Percentiles rank a stretch among this genome's conserved stretches.
Evolutionary conservation across 1,140 invertebrate genomes (phyloP).

Genomic region (Drosophila bifasciata): DNA sequence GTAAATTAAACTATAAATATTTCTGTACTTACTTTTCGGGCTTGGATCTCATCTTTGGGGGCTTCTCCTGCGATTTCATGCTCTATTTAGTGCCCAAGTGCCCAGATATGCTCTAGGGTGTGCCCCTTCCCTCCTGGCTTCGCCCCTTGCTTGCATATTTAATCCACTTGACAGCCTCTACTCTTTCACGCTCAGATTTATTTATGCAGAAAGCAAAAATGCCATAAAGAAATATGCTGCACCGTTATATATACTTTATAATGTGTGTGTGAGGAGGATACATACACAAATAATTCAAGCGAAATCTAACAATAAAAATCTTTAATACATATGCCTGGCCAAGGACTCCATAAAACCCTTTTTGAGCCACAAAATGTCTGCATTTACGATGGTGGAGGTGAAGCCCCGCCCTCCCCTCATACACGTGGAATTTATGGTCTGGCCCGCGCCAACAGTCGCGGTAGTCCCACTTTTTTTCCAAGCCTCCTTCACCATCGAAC

Average conservation of each 20-base stretch:
- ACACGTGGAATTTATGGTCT: constrained; percentile 67
- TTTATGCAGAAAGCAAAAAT: constrained; percentile 55
- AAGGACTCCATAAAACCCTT: constrained; percentile 60
- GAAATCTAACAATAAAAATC: constrained; percentile 75
- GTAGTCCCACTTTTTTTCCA: constrained; percentile 36
- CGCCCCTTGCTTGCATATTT: not conserved
- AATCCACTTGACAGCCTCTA: constrained; percentile 23
- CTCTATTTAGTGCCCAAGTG: constrained; percentile 35
- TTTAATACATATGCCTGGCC: constrained; percentile 67
- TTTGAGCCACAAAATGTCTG: constrained; percentile 41
- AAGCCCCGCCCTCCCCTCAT: constrained; percentile 10
- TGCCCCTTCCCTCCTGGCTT: not conserved
- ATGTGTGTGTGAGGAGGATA: not conserved
- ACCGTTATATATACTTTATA: constrained; percentile 18
- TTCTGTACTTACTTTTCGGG: constrained; percentile 17
- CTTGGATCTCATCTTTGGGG: not conserved
- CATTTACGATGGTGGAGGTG: constrained; percentile 40
- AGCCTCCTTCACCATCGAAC: constrained; percentile 35
- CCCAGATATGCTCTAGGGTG: constrained; percentile 18
- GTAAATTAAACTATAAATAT: not conserved
- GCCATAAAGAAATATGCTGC: constrained; percentile 65
- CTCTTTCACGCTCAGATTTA: constrained; percentile 57
- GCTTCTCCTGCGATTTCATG: constrained; percentile 26
- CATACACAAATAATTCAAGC: constrained; percentile 28
- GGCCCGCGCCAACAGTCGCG: constrained; percentile 54